Evolutionary conservation across 2,888 invertebrate genomes (phyloP).

Genomic region (Willowsia nigromaculata): DNA sequence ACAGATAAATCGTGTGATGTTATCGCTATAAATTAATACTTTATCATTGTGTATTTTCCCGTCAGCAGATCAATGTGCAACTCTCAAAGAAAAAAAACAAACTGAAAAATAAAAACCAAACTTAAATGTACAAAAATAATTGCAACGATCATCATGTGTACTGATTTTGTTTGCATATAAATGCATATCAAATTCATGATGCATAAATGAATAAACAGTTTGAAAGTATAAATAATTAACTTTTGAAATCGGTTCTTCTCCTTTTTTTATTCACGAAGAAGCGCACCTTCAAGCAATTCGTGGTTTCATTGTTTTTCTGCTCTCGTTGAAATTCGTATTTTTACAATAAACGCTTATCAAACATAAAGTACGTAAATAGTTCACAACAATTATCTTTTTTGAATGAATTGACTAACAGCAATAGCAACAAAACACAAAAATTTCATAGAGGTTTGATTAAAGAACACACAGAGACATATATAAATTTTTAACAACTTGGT

Average conservation of each 20-base stretch:
- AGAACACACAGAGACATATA: too few species aligned
- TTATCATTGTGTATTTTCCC: slow-evolving; percentile 12
- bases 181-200: background rate
- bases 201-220: background rate
- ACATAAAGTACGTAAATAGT: background rate
- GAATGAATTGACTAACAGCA: too few species aligned
- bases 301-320: background rate
- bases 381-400: too few species aligned
- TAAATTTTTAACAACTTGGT: too few species aligned
- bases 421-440: too few species aligned
- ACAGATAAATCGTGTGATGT: slow-evolving; percentile 10
- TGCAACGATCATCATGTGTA: background rate
- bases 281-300: background rate
- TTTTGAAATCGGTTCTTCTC: background rate
- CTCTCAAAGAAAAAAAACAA: slow-evolving; percentile 36
- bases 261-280: background rate
- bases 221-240: too few species aligned
- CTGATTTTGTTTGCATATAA: background rate
- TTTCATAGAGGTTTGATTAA: too few species aligned
- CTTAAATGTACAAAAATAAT: slow-evolving; percentile 31
- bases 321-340: background rate
- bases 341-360: background rate
- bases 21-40: background rate
- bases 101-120: slow-evolving; percentile 41
- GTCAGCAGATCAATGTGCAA: slow-evolving; percentile 36